Evolutionary conservation across 2,888 invertebrate genomes (phyloP).

Genomic region (Pristionchus japonicus): DNA sequence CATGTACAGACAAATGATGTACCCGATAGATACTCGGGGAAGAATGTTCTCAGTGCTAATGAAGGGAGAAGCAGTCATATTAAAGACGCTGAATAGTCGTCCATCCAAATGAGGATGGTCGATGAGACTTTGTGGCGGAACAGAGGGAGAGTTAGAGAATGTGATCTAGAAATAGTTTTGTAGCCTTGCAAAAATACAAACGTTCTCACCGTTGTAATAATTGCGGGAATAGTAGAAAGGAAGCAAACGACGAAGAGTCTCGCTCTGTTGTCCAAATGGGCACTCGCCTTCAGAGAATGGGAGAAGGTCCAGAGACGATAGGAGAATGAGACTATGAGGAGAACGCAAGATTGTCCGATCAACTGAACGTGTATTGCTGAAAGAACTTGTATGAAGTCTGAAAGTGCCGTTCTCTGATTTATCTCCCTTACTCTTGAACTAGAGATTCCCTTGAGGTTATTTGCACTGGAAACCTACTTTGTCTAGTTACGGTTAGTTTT

Average conservation of each 20-base stretch:
- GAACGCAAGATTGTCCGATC: background rate
- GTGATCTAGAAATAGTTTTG: background rate
- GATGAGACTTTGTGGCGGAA: background rate
- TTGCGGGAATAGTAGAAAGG: background rate
- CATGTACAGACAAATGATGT: background rate
- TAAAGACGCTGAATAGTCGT: background rate
- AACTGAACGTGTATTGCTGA: background rate
- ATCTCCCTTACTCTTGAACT: background rate
- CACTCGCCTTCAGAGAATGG: background rate
- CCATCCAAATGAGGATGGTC: background rate
- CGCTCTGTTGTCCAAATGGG: too few species aligned
- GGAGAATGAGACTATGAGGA: background rate
- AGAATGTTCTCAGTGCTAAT: constrained; percentile 4
- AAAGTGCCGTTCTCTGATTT: too few species aligned
- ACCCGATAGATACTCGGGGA: background rate
- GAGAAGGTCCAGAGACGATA: background rate
- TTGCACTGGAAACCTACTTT: background rate
- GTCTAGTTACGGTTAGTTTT: background rate
- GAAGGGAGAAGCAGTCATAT: background rate
- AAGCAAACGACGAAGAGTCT: background rate
- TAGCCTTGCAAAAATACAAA: background rate
- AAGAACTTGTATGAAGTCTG: background rate
- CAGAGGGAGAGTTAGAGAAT: background rate
- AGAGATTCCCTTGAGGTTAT: background rate
- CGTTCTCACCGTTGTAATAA: background rate